Conservation (phyloP, 2,888 invertebrate species). For the Oxystoma pomonae region DNA sequence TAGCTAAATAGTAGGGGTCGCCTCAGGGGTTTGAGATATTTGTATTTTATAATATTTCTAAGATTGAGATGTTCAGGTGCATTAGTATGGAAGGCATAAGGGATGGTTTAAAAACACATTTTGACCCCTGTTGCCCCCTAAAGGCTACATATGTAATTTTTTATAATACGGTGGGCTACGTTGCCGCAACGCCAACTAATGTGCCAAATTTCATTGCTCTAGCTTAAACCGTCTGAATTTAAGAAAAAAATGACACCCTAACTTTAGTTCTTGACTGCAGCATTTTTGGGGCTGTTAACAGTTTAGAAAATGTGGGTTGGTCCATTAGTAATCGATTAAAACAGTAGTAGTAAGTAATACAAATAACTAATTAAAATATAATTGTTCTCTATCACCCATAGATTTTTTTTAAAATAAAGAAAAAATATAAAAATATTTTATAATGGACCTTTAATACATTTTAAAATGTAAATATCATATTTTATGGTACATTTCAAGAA, state of each 20-base stretch:
- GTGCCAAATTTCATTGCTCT: not conserved
- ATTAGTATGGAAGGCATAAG: not conserved
- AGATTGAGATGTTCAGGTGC: not conserved
- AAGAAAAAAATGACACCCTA: not conserved
- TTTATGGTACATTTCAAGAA: too few relatives aligned
- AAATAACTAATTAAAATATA: too few relatives aligned
- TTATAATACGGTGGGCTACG: not conserved
- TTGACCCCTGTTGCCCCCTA: not conserved
- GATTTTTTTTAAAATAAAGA: too few relatives aligned
- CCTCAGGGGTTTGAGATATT: too few relatives aligned
- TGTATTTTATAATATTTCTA: too few relatives aligned
- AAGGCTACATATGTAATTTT: not conserved
- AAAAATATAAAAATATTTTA: too few relatives aligned
- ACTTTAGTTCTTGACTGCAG: not conserved
- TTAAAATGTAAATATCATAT: too few relatives aligned
- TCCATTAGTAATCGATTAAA: not conserved
- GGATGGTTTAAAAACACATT: not conserved
- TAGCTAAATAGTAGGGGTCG: too few relatives aligned
- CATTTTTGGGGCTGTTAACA: not conserved
- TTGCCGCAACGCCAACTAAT: not conserved
- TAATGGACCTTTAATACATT: too few relatives aligned
- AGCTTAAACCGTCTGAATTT: not conserved
- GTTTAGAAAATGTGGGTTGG: not conserved
- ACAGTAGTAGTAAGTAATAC: too few relatives aligned
- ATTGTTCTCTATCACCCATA: too few relatives aligned